Evolutionary conservation across 2,113 vertebrate species (phyloP).

Genomic region (Triplophysa dalaica): DNA sequence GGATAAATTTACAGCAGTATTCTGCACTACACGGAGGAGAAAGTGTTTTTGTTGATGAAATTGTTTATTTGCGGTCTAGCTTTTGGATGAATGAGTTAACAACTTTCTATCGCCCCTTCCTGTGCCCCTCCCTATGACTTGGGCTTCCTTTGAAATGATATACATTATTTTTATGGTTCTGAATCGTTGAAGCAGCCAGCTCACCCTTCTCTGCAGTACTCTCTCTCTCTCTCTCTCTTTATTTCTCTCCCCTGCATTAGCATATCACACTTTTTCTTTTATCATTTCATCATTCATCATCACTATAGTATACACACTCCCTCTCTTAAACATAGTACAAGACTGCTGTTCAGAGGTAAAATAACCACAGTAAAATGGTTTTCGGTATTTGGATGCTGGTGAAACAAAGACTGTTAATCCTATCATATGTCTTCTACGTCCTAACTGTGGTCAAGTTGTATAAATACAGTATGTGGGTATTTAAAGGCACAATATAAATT

Average conservation of each 20-base stretch:
- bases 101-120: neutral
- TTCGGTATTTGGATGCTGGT: neutral
- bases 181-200: neutral
- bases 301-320: neutral
- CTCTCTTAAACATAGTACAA: neutral
- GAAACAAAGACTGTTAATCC: neutral
- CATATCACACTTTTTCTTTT: conserved; percentile 22
- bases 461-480: neutral
- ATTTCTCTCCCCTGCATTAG: conserved; percentile 52
- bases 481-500: neutral
- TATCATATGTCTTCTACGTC: neutral
- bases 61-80: conserved; percentile 11
- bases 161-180: conserved; percentile 7
- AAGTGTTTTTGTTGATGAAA: conserved; percentile 10
- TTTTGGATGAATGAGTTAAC: conserved; percentile 26
- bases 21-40: conserved; percentile 3
- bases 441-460: neutral
- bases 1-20: conserved; percentile 23
- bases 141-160: conserved; percentile 4
- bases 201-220: conserved; percentile 49
- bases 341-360: neutral
- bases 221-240: conserved; percentile 56
- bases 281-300: neutral
- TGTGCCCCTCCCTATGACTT: neutral
- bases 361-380: neutral